Evolutionary conservation across 1,140 invertebrate species (phyloP).

Genomic region (Temnothorax curvispinosus): DNA sequence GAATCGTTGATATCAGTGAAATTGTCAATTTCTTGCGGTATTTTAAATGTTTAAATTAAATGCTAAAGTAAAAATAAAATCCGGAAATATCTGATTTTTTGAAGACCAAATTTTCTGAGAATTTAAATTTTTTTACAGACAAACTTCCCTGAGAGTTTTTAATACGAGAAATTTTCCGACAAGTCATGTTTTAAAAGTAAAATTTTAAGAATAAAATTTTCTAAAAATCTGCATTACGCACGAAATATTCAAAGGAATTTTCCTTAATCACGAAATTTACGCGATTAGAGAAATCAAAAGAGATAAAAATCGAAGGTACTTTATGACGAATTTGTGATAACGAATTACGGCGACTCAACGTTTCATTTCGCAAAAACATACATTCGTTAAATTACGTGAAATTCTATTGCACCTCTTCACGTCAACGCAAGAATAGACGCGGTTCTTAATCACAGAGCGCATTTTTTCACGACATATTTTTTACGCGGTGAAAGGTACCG

Average conservation of each 20-base stretch:
- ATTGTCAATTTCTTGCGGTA: background rate
- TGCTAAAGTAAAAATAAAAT: constrained; percentile 4
- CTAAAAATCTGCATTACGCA: background rate
- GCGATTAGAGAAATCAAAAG: background rate
- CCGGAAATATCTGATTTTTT: background rate
- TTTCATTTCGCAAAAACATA: background rate
- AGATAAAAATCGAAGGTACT: background rate
- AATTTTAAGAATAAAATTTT: background rate
- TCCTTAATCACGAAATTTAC: background rate
- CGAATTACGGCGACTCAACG: background rate
- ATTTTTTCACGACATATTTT: constrained; percentile 5
- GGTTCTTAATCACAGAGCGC: constrained; percentile 12
- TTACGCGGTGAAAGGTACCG: no score
- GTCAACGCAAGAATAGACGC: background rate
- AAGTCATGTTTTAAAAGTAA: background rate
- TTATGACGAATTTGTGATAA: background rate
- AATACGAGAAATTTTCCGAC: background rate
- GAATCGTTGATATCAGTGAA: constrained; percentile 3
- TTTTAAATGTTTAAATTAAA: background rate
- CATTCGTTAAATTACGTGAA: constrained; percentile 18
- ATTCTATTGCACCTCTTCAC: background rate
- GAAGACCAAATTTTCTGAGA: background rate
- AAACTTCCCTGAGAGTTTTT: background rate
- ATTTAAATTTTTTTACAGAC: background rate
- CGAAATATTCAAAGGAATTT: background rate